Percentiles rank a stretch among this genome's conserved stretches.
Conservation (phyloP, 1,140 invertebrate genomes). For the Leptoteleia sp. region DNA sequence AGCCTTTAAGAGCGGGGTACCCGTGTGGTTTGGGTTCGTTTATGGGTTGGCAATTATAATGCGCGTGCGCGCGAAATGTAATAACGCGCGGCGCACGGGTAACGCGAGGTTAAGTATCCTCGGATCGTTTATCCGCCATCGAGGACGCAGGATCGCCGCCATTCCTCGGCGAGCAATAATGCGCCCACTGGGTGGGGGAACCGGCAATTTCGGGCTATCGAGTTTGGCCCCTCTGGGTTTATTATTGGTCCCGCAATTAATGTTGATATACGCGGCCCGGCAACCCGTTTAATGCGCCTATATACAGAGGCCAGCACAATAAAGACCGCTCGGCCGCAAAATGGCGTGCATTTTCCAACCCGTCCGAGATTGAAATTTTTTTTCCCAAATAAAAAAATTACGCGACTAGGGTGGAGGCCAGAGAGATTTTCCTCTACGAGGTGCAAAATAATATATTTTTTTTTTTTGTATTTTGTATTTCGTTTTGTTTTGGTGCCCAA, state of each 20-base stretch:
- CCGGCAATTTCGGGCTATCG: conserved; percentile 77
- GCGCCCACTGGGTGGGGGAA: conserved; percentile 60
- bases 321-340: conserved; percentile 63
- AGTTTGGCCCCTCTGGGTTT: conserved; percentile 77
- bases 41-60: conserved; percentile 67
- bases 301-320: conserved; percentile 63
- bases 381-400: no score
- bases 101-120: conserved; percentile 72
- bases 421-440: no score
- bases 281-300: conserved; percentile 68
- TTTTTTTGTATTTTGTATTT: no score
- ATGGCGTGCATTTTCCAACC: conserved; percentile 55
- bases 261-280: conserved; percentile 79
- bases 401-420: no score
- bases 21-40: conserved; percentile 60
- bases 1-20: conserved; percentile 55
- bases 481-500: no score
- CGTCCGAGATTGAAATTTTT: no score
- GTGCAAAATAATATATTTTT: no score
- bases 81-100: conserved; percentile 61
- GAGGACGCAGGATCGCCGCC: conserved; percentile 76
- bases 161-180: conserved; percentile 71
- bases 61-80: conserved; percentile 62
- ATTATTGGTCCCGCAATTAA: conserved; percentile 81
- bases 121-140: conserved; percentile 79